Evolutionary conservation across 2,888 invertebrate species (phyloP).

Genomic region (Parthenolecanium corni): DNA sequence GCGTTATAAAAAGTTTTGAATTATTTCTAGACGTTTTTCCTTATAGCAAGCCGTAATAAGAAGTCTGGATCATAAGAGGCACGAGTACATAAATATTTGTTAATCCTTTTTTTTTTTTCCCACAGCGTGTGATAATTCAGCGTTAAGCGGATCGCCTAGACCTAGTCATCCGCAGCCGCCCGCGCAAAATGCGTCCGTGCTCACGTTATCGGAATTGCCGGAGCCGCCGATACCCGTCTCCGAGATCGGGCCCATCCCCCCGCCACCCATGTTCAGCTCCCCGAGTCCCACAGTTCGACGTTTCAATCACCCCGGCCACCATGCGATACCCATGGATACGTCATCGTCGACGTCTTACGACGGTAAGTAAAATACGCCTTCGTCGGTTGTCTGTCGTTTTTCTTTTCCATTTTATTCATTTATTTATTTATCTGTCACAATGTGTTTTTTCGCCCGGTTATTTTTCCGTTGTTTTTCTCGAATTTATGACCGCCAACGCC

Average conservation of each 20-base stretch:
- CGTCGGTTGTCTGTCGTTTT: neutral
- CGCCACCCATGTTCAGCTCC: constrained; percentile 91
- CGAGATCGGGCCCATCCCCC: constrained; percentile 86
- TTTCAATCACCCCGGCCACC: constrained; percentile 4
- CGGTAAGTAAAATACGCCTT: constrained; percentile 3
- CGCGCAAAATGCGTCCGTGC: constrained; percentile 33
- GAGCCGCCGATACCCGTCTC: constrained; percentile 85
- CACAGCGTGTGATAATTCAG: constrained; percentile 19
- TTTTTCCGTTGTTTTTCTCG: too few relatives aligned
- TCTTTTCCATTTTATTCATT: neutral
- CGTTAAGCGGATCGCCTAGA: constrained; percentile 17
- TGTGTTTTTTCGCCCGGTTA: too few relatives aligned
- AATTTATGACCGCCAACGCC: too few relatives aligned
- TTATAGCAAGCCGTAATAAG: too few relatives aligned
- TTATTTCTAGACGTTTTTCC: too few relatives aligned
- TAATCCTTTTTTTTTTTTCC: neutral
- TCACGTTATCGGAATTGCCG: constrained; percentile 74
- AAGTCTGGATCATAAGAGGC: too few relatives aligned
- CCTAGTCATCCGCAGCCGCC: constrained; percentile 30
- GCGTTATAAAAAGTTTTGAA: too few relatives aligned
- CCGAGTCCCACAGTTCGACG: constrained; percentile 28
- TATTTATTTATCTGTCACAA: too few relatives aligned
- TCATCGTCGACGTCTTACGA: neutral
- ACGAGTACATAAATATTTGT: too few relatives aligned
- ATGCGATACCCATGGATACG: constrained; percentile 13